Conservation (phyloP, 2,797 vertebrate genomes). For the Alectoris magna region DNA sequence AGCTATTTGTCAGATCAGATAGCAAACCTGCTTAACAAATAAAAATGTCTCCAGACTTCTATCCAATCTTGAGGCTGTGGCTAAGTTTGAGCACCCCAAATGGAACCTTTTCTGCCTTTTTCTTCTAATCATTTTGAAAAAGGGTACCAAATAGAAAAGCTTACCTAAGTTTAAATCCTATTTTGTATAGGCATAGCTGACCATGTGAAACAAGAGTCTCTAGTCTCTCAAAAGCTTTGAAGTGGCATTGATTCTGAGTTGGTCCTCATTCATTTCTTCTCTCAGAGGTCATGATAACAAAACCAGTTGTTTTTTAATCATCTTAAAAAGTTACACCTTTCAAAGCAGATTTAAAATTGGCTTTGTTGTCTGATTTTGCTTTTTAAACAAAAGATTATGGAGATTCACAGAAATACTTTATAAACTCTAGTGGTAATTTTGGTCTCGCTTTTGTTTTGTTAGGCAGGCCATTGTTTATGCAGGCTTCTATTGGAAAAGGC, state of each 20-base stretch:
- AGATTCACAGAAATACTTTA: not conserved
- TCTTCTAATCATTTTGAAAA: not conserved
- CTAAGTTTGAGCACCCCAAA: not conserved
- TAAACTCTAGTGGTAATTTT: not conserved
- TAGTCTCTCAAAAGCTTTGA: not conserved
- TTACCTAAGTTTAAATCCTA: too few relatives aligned
- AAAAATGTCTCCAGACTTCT: not conserved
- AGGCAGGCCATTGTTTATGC: not conserved
- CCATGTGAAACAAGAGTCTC: not conserved
- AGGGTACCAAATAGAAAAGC: not conserved
- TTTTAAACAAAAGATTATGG: not conserved
- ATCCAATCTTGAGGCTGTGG: not conserved
- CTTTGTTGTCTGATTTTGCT: not conserved
- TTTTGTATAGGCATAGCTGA: not conserved
- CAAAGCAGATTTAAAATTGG: not conserved
- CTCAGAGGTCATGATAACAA: not conserved
- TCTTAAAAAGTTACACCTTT: not conserved
- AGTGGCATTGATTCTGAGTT: not conserved
- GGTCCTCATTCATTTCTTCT: not conserved
- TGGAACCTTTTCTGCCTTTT: not conserved
- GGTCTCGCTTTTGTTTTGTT: not conserved
- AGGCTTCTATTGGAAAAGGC: not conserved
- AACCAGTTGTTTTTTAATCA: not conserved
- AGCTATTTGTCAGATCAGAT: not conserved
- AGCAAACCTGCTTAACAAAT: not conserved